Conservation (phyloP, 2,113 vertebrate genomes). For the Aviceda subcristata region DNA sequence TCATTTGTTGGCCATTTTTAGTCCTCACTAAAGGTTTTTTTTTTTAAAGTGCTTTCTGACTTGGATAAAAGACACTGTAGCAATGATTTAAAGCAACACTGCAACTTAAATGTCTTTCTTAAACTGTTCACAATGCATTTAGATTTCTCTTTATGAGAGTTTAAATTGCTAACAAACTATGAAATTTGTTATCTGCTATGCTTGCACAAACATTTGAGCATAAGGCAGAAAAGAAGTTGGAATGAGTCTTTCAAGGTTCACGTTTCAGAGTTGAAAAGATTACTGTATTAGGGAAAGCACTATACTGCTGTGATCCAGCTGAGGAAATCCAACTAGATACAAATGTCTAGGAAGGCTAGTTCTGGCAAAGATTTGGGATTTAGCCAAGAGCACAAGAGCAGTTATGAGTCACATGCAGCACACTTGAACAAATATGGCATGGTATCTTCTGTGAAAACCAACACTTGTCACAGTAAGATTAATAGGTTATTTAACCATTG, state of each 20-base stretch:
- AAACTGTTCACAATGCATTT: not conserved
- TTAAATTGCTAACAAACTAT: not conserved
- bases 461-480: constrained; percentile 52
- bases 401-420: constrained; percentile 72
- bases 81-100: not conserved
- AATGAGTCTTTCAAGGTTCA: not conserved
- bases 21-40: not conserved
- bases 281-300: constrained; percentile 81
- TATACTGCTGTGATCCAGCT: constrained; percentile 13
- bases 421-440: constrained; percentile 81
- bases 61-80: not conserved
- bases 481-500: constrained; percentile 50
- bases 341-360: constrained; percentile 66
- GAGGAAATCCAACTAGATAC: constrained; percentile 69
- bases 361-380: constrained; percentile 69
- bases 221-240: not conserved
- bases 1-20: not conserved
- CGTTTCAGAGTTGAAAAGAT: constrained; percentile 60
- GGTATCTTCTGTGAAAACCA: constrained; percentile 71
- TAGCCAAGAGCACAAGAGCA: constrained; percentile 63
- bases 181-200: not conserved
- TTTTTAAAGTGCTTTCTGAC: not conserved
- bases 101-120: not conserved
- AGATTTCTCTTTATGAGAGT: constrained; percentile 23
- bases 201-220: not conserved